phyloP scores from a whole-genome alignment of 2,113 vertebrate genomes.

The Cinclus cinclus region DNA sequence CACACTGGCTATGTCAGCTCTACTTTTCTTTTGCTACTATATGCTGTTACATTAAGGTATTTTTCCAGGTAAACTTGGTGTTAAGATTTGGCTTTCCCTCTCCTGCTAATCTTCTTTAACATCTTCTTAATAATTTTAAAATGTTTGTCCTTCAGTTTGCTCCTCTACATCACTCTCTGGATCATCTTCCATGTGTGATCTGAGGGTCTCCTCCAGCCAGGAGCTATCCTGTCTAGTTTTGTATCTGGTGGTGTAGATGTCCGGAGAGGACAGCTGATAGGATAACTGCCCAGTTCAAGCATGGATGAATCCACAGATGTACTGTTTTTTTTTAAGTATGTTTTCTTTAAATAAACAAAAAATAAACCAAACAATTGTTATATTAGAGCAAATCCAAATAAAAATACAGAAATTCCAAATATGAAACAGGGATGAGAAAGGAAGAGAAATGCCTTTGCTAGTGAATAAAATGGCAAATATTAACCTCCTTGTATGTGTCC shows the following conservation, averaged over 20 bases:
- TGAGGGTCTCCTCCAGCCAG: not conserved
- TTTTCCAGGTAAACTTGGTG: not conserved
- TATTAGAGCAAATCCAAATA: not conserved
- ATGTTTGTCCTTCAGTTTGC: not conserved
- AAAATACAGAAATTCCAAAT: not conserved
- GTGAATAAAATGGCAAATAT: not conserved
- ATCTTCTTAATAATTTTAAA: not conserved
- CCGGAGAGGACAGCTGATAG: not conserved
- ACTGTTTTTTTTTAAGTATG: not conserved
- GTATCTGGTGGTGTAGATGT: not conserved
- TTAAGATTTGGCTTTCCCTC: not conserved
- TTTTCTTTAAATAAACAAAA: not conserved
- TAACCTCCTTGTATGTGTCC: not conserved
- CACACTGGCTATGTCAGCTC: not conserved
- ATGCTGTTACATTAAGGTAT: not conserved
- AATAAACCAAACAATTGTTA: not conserved
- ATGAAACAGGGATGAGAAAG: not conserved
- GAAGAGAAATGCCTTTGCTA: not conserved
- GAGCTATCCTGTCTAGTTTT: not conserved
- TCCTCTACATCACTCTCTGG: not conserved
- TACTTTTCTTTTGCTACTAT: not conserved
- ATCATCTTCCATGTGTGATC: not conserved
- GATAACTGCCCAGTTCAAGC: not conserved
- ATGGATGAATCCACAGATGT: not conserved
- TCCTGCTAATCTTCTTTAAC: not conserved